Base-by-base conservation (phyloP, 2,113 vertebrate species). In the Clinocottus analis region DNA sequence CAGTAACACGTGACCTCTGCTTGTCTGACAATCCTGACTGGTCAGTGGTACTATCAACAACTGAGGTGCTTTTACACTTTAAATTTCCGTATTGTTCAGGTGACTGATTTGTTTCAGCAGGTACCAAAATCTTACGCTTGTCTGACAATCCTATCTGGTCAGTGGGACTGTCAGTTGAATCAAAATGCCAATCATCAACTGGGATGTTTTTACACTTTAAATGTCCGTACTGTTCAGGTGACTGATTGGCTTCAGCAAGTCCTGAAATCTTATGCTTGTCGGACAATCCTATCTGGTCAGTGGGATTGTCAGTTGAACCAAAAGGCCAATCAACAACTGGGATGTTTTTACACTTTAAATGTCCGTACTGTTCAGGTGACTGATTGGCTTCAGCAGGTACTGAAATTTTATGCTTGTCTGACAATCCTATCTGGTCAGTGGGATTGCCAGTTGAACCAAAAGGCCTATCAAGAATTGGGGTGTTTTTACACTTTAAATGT, bases 401-500 rank as follows among this genome's bases (percentile, higher is more conserved):
- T n/a, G 19, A n/a, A 35, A 23, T 68, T 25, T 85, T 90, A 25
- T 49, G 67, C 14, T 80, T 91, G 7, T 89, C 87, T 33, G 13
- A 43, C 17, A 63, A 47, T 2, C 47, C 62, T 41, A 72, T 37
- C 43, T 71, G 81, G 51, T 92, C 86, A 61, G 3, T 3, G 11
- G 70, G 10, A 63, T 4, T 23, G 27, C 55, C 27, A 64, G 1
- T 51, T 37, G 35, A 14, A 79, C 55, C 49, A 66, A 47, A 49
- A 55, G 74, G 4, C 33, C 39, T 76, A 23, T 21, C 79, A 41
- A 69, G 63, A 72, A 31, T 35, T 1, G 7, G 14, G 4, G 43
- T 68, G 39, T 69, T 75, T 83, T 89, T 89, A 77, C 71, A 76
- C 29, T 83, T 88, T 19, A 84, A 60, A 27, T 80, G 21, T 70